Percentiles rank a stretch among this genome's conserved stretches.
Conservation (phyloP, 1,140 invertebrate genomes). For the Neomicropteryx cornuta region DNA sequence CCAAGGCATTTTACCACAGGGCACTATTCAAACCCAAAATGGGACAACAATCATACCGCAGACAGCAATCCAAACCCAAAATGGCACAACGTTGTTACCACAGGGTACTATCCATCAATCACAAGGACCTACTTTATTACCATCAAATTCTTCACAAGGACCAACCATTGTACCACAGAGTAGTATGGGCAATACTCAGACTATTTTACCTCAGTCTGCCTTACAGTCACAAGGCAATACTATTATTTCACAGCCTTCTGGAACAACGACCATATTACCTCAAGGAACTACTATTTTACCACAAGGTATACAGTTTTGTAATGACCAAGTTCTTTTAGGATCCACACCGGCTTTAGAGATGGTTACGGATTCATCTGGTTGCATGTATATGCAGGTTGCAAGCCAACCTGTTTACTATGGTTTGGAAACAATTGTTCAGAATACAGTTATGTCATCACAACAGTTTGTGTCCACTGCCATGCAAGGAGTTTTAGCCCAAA, state of each 20-base stretch:
- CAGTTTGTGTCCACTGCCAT: constrained; percentile 67
- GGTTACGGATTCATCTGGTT: constrained; percentile 52
- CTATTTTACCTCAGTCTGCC: constrained; percentile 33
- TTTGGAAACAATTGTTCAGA: constrained; percentile 72
- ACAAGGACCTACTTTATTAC: constrained; percentile 31
- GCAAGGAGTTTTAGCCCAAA: constrained; percentile 62
- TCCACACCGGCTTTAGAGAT: constrained; percentile 57
- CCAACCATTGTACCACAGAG: constrained; percentile 34
- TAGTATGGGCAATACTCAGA: constrained; percentile 34
- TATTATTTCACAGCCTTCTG: constrained; percentile 29
- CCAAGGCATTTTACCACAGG: constrained; percentile 39
- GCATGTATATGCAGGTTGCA: constrained; percentile 53
- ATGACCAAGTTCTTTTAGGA: constrained; percentile 52
- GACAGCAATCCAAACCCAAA: constrained; percentile 34
- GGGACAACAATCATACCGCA: constrained; percentile 36
- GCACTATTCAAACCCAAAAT: constrained; percentile 25
- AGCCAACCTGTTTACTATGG: constrained; percentile 68
- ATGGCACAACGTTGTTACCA: constrained; percentile 35
- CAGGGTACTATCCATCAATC: constrained; percentile 37
- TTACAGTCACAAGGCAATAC: constrained; percentile 34
- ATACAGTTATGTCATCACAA: constrained; percentile 74
- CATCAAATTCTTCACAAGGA: constrained; percentile 32
- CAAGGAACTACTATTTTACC: constrained; percentile 54
- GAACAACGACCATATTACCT: constrained; percentile 37
- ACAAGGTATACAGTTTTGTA: constrained; percentile 44